Evolutionary conservation across 2,797 vertebrate species (phyloP).

Genomic region (Tapirus indicus): DNA sequence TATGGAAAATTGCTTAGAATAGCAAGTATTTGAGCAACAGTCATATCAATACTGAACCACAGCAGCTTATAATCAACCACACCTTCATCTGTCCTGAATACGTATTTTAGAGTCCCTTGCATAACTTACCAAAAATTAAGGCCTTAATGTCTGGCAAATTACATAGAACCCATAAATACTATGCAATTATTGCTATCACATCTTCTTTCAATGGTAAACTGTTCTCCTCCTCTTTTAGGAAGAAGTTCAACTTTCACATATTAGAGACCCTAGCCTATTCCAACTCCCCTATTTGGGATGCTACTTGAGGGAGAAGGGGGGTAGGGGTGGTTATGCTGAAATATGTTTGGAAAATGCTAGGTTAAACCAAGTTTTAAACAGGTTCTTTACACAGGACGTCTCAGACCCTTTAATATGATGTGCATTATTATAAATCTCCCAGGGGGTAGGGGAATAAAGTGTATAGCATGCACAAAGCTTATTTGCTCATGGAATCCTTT

Average conservation of each 20-base stretch:
- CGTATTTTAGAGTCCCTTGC: not conserved
- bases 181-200: not conserved
- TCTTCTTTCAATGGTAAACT: not conserved
- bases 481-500: not conserved
- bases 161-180: not conserved
- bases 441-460: not conserved
- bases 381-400: not conserved
- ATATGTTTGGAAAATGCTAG: not conserved
- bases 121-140: slow-evolving; percentile 50
- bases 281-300: not conserved
- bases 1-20: slow-evolving; percentile 51
- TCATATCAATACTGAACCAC: not conserved
- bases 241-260: not conserved
- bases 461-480: not conserved
- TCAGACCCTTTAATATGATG: not conserved
- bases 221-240: not conserved
- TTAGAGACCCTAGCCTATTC: not conserved
- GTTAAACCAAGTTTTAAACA: slow-evolving; percentile 50
- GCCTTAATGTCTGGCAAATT: slow-evolving; percentile 21
- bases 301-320: not conserved
- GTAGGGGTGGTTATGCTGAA: not conserved
- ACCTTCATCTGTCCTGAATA: not conserved
- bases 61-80: not conserved
- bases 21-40: not conserved
- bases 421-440: not conserved